Evolutionary conservation across 2,797 vertebrate species (phyloP), one percentile per base, ranked within the genome.

Genomic region (Clamator glandarius): DNA sequence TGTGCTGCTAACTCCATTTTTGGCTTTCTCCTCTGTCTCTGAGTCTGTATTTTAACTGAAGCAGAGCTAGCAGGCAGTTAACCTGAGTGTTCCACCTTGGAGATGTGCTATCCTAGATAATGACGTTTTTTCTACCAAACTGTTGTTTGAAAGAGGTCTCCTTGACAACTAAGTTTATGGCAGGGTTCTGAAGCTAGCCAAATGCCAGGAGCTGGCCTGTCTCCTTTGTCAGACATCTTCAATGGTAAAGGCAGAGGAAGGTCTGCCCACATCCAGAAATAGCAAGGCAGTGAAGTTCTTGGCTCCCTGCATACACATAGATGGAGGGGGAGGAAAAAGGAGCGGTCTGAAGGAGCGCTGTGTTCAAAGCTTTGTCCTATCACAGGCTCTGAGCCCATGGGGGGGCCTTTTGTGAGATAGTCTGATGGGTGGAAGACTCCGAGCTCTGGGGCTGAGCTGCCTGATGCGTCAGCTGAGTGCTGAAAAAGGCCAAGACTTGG

Each of bases 171-270:
- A 73, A 91, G 31, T 95, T 96, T 95, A 67, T 96, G 94, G 58
- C 83, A 79, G 46, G 73, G 46, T 48, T 88, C 62, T 78, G 76
- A 84, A 76, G 77, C 88, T 94, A 92, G 90, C 74, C 80, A 74
- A 92, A 88, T 67, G 70, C 74, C 33, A 33, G 70, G 86, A 54
- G 12, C 48, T 95, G 95, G 90, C 92, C 90, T 94, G 83, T 61
- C 86, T 76, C 83, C 86, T 93, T 79, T 95, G 89, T 93, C n/a
- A n/a, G n/a, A n/a, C n/a, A n/a, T n/a, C 89, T 79, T 86, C 90
- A 79, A 1, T 52, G 39, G 90, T 74, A 87, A 68, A 69, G 62
- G 67, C 80, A 88, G 80, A 59, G 73, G 28, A 86, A 62, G 31
- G 63, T 81, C 55, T 84, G 93, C 69, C 59, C 7, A 1, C 31